Percentiles rank a stretch among this genome's conserved stretches.
These are phyloP conservation scores for Drosophila teissieri DNA, from an alignment of 1,140 invertebrate species.

Conservation along the genomic window DNA sequence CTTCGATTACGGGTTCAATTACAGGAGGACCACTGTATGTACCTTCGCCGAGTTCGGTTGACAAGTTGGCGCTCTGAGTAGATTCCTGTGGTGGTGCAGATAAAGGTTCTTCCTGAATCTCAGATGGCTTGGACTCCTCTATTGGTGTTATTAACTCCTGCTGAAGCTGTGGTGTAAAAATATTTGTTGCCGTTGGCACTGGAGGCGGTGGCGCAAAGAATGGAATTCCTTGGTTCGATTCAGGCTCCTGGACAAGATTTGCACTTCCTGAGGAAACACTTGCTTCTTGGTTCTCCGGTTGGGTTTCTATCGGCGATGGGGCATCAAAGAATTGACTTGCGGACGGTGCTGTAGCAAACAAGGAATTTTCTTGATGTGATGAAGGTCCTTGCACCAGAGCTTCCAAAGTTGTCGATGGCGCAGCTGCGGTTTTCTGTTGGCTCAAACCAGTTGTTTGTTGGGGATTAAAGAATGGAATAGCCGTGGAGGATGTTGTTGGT, in stretches of 20 bases:
- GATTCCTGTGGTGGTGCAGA: slow-evolving; percentile 3
- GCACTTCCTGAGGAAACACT: not conserved
- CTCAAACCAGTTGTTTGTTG: not conserved
- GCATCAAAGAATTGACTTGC: slow-evolving; percentile 17
- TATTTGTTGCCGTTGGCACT: slow-evolving; percentile 1
- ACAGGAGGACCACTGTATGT: slow-evolving; percentile 18
- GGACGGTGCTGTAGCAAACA: not conserved
- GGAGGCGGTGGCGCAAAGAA: slow-evolving; percentile 19
- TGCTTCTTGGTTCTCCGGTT: not conserved
- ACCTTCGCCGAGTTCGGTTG: slow-evolving; percentile 6
- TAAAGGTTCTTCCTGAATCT: not conserved
- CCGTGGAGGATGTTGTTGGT: slow-evolving; percentile 7
- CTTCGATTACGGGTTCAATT: slow-evolving; percentile 18
- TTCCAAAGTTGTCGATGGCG: not conserved
- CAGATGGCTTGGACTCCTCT: not conserved
- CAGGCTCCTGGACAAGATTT: not conserved
- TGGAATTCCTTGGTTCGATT: slow-evolving; percentile 15
- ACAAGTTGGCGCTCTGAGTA: not conserved
- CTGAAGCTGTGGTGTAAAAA: slow-evolving; percentile 10
- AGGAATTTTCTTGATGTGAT: not conserved
- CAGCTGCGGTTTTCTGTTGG: not conserved
- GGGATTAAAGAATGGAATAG: slow-evolving; percentile 5
- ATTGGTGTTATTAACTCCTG: not conserved
- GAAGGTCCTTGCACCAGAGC: not conserved
- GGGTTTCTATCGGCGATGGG: not conserved